phyloP scores from a whole-genome alignment of 2,888 invertebrate genomes.

The Chymomyza fuscimana region DNA sequence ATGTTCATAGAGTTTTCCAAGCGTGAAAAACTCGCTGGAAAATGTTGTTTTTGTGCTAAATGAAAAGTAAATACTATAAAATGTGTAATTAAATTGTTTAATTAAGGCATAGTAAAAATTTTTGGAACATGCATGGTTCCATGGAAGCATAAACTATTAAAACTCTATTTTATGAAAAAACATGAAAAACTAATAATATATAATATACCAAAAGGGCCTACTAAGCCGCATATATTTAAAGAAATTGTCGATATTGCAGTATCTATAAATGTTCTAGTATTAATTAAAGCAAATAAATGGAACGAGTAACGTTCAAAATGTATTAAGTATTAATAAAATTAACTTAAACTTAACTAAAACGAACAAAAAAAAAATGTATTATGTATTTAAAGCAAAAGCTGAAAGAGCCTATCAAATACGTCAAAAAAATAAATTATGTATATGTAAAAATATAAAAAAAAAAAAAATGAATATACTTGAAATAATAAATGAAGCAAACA shows the following conservation, averaged over 20 bases:
- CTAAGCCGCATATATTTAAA: slow-evolving; percentile 44
- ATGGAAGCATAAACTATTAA: background rate
- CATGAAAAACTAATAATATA: background rate
- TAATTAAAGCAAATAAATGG: slow-evolving; percentile 52
- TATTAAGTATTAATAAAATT: slow-evolving; percentile 29
- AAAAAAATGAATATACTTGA: slow-evolving; percentile 1
- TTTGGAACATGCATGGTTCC: background rate
- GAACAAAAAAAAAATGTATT: slow-evolving; percentile 40
- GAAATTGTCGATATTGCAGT: slow-evolving; percentile 69
- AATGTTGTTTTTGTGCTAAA: background rate
- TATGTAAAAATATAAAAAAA: background rate
- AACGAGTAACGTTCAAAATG: too few relatives aligned
- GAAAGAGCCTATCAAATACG: background rate
- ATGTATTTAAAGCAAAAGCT: slow-evolving; percentile 38
- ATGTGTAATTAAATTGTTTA: background rate
- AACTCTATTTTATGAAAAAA: background rate
- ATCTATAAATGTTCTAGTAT: slow-evolving; percentile 71
- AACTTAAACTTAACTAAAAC: slow-evolving; percentile 34
- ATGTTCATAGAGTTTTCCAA: background rate
- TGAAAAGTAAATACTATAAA: background rate
- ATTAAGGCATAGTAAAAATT: background rate
- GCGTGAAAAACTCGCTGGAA: too few relatives aligned
- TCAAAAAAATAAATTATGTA: background rate
- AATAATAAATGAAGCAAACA: slow-evolving; percentile 1
- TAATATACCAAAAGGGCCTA: background rate